Percentiles rank a stretch among this genome's conserved stretches.
Evolutionary conservation across 2,888 invertebrate species (phyloP).

Genomic region (Pammene aurita): DNA sequence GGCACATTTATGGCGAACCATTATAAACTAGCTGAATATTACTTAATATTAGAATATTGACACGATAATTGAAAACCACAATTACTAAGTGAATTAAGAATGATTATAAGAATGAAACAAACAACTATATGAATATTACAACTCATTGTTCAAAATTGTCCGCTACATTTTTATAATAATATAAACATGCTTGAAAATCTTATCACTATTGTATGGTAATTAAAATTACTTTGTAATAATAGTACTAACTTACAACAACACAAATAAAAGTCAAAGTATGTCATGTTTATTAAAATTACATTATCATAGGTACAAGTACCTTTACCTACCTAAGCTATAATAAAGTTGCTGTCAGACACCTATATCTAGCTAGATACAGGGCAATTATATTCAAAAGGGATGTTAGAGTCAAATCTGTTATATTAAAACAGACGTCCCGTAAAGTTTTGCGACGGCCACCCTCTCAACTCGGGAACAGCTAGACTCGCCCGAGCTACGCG

Average conservation of each 20-base stretch:
- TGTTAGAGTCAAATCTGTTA: constrained; percentile 19
- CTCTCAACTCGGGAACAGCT: background rate
- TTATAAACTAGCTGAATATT: constrained; percentile 68
- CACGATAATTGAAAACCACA: constrained; percentile 75
- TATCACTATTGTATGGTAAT: constrained; percentile 58
- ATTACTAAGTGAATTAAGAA: constrained; percentile 57
- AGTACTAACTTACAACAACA: constrained; percentile 62
- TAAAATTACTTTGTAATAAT: constrained; percentile 66
- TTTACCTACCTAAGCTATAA: constrained; percentile 30
- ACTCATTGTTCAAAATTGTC: constrained; percentile 53
- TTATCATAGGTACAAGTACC: constrained; percentile 39
- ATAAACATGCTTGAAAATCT: constrained; percentile 66
- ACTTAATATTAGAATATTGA: constrained; percentile 71
- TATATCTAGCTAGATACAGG: constrained; percentile 9
- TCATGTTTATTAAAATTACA: constrained; percentile 46
- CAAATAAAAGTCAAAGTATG: constrained; percentile 49
- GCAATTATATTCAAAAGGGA: constrained; percentile 18
- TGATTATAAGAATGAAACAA: constrained; percentile 57
- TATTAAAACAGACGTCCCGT: constrained; percentile 10
- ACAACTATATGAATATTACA: constrained; percentile 55
- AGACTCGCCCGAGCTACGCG: background rate
- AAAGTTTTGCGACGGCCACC: constrained; percentile 17
- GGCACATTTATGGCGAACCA: constrained; percentile 70
- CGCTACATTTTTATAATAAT: constrained; percentile 59
- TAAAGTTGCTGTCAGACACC: constrained; percentile 51